Conservation (phyloP, 2,888 invertebrate genomes). For the Drosophila fungiperda region DNA sequence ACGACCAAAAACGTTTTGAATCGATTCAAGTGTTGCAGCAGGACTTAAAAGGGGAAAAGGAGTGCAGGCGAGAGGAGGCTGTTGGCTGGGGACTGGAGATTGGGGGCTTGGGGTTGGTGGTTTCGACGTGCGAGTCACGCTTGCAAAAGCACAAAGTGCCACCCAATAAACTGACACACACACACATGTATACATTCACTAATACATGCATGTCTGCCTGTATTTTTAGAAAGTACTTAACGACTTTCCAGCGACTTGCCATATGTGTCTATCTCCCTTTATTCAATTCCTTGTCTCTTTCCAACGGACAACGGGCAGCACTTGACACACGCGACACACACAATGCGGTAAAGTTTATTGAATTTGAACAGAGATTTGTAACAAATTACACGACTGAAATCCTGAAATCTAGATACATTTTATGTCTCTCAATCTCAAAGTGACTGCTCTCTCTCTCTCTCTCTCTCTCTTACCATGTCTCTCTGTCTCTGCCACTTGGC, state of each 20-base stretch:
- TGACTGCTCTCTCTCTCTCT: not conserved
- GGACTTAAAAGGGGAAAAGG: slow-evolving; percentile 1
- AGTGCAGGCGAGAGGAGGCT: not conserved
- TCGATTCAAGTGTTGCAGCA: slow-evolving; percentile 68
- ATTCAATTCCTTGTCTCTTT: not conserved
- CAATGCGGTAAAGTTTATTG: slow-evolving; percentile 77
- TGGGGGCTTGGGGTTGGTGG: slow-evolving; percentile 9
- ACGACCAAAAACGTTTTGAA: slow-evolving; percentile 66
- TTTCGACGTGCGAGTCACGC: slow-evolving; percentile 70
- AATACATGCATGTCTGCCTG: slow-evolving; percentile 59
- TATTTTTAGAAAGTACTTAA: slow-evolving; percentile 80
- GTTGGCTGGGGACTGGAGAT: slow-evolving; percentile 2
- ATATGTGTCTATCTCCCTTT: slow-evolving; percentile 11
- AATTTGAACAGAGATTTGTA: slow-evolving; percentile 76
- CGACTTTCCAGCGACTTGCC: slow-evolving; percentile 65
- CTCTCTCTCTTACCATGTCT: not conserved
- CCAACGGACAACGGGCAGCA: not conserved
- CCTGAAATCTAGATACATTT: slow-evolving; percentile 66
- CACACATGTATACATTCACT: slow-evolving; percentile 27
- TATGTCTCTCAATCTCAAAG: slow-evolving; percentile 58
- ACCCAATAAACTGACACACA: slow-evolving; percentile 58
- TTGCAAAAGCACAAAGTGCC: slow-evolving; percentile 71
- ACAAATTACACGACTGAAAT: slow-evolving; percentile 75
- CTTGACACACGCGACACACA: slow-evolving; percentile 44
- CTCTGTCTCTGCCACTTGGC: not conserved